Percentiles rank a stretch among this genome's conserved stretches.
These are phyloP conservation scores for Pseudocheirus occidentalis DNA, from an alignment of 2,797 vertebrate species.

Conservation along the genomic window DNA sequence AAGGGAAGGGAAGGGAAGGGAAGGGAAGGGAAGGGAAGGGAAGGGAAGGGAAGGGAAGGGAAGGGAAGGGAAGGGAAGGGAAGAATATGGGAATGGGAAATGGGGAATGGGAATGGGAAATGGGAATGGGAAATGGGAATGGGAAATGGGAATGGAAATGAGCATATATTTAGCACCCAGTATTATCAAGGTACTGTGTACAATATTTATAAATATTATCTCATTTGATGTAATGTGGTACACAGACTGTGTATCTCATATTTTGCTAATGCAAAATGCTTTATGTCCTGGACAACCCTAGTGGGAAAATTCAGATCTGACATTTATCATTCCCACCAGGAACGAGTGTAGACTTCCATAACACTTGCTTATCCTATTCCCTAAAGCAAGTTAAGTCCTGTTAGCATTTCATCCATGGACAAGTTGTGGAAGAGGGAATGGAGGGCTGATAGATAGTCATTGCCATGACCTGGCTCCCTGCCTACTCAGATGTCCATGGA, in stretches of 20 bases:
- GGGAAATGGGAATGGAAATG: neutral
- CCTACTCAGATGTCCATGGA: conserved; percentile 55
- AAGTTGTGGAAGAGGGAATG: neutral
- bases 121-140: too few species aligned
- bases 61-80: too few species aligned
- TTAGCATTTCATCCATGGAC: neutral
- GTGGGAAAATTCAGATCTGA: neutral
- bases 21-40: too few species aligned
- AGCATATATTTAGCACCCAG: neutral
- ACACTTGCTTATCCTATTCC: neutral
- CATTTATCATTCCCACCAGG: conserved; percentile 31
- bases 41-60: too few species aligned
- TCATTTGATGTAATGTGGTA: neutral
- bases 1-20: too few species aligned
- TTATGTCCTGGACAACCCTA: neutral
- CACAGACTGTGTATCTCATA: neutral
- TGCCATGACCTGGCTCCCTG: neutral
- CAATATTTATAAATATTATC: neutral
- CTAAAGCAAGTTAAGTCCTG: neutral
- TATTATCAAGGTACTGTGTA: neutral
- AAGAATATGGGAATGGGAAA: too few species aligned
- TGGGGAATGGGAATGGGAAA: too few species aligned
- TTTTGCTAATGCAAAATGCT: neutral
- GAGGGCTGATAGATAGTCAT: neutral
- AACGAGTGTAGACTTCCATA: conserved; percentile 34